Evolutionary conservation across 2,113 vertebrate genomes (phyloP).

Genomic region (Lycaon pictus): DNA sequence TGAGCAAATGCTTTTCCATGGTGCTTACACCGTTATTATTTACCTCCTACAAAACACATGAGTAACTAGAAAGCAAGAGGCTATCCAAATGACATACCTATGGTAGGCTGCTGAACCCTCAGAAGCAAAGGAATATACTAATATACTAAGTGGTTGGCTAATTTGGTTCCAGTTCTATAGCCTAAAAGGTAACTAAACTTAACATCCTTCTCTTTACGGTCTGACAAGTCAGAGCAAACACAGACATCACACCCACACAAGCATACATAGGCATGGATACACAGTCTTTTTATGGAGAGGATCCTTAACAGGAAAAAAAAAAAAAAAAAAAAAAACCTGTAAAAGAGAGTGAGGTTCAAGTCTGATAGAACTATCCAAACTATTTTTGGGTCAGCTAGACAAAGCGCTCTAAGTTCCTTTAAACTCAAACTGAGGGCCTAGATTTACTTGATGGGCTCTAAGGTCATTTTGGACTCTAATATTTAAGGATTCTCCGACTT

Average conservation of each 20-base stretch:
- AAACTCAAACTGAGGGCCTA: background rate
- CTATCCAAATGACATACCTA: background rate
- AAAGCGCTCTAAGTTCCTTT: slow-evolving; percentile 2
- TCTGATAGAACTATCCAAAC: background rate
- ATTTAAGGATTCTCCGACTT: background rate
- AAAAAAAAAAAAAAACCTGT: slow-evolving; percentile 2
- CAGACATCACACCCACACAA: background rate
- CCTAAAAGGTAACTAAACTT: slow-evolving; percentile 10
- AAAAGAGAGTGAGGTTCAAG: slow-evolving; percentile 13
- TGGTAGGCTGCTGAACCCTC: background rate
- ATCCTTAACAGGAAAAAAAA: slow-evolving; percentile 21
- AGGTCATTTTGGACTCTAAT: background rate
- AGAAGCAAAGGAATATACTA: background rate
- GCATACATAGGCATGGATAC: background rate
- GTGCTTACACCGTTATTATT: background rate
- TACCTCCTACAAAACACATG: background rate
- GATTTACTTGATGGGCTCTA: background rate
- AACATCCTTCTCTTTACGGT: background rate
- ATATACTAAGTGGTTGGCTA: background rate
- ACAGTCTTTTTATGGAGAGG: background rate
- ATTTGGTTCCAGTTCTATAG: background rate
- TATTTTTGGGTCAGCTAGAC: background rate
- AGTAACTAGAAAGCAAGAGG: slow-evolving; percentile 28
- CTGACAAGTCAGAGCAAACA: background rate
- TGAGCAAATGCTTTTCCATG: background rate